A percentile compares a stretch with the other conserved stretches of the same genome.
Evolutionary conservation across 2,113 vertebrate genomes (phyloP).

Genomic region (Benitochromis conjunctus): DNA sequence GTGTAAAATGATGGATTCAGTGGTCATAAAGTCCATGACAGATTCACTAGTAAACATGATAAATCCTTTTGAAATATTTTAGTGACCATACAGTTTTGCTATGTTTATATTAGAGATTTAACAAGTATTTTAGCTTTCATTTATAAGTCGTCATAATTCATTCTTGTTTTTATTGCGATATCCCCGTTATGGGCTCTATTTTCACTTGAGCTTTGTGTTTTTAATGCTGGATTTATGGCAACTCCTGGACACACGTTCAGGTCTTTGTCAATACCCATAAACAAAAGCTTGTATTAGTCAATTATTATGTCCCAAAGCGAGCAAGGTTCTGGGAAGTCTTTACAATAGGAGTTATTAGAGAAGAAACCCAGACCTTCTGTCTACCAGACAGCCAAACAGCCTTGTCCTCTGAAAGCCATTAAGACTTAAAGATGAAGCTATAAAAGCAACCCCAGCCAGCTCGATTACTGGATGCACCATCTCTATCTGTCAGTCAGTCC

Average conservation of each 20-base stretch:
- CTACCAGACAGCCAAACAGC: conserved; percentile 53
- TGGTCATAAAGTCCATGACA: conserved; percentile 20
- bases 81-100: background rate
- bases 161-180: background rate
- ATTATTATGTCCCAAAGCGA: conserved; percentile 28
- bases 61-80: background rate
- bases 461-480: conserved; percentile 23
- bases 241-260: background rate
- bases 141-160: background rate
- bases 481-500: conserved; percentile 2
- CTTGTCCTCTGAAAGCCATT: conserved; percentile 56
- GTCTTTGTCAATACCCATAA: conserved; percentile 44
- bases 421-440: conserved; percentile 59
- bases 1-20: conserved; percentile 26
- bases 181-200: background rate
- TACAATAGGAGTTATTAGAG: conserved; percentile 38
- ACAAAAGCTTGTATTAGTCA: conserved; percentile 20
- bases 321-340: conserved; percentile 57
- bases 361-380: conserved; percentile 55
- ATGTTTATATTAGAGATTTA: background rate
- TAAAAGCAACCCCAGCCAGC: conserved; percentile 52
- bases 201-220: background rate
- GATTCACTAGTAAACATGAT: background rate
- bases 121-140: background rate
- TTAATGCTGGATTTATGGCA: background rate